phyloP scores from a whole-genome alignment of 53 echinoderm and acorn worm species.

The Antedon mediterranea region DNA sequence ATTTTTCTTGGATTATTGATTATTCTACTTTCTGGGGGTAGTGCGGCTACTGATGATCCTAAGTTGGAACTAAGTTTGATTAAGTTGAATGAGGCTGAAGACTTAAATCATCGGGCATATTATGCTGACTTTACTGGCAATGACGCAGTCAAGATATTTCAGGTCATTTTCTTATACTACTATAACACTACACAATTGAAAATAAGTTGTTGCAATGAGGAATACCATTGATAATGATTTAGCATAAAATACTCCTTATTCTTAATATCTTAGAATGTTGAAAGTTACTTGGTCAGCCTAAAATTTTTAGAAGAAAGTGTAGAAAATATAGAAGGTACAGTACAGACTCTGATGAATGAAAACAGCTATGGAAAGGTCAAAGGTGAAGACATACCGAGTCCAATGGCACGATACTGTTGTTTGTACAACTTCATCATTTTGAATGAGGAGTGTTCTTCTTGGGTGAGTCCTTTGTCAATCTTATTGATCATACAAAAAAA shows the following conservation, averaged over 20 bases:
- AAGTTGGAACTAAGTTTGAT: conserved; percentile 47
- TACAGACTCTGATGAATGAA: background rate
- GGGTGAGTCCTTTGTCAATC: conserved; percentile 13
- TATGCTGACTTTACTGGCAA: conserved; percentile 46
- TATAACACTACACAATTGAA: too few species aligned
- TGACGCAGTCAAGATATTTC: background rate
- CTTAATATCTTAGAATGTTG: too few species aligned
- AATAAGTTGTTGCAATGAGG: too few species aligned
- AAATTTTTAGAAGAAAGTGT: background rate
- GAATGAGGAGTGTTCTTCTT: conserved; percentile 40
- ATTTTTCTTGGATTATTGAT: conserved; percentile 67
- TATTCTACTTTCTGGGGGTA: conserved; percentile 29
- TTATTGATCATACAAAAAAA: too few species aligned
- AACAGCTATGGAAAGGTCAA: conserved; percentile 28
- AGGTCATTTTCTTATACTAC: conserved; percentile 14
- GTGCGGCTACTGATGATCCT: conserved; percentile 31
- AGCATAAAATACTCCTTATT: too few species aligned
- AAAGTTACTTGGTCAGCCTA: conserved; percentile 9
- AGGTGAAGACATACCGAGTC: too few species aligned
- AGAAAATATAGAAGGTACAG: background rate
- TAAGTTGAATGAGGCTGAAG: conserved; percentile 32
- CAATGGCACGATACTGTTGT: conserved; percentile 57
- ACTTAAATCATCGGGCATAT: conserved; percentile 23
- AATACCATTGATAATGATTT: too few species aligned
- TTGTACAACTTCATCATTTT: conserved; percentile 54